These are phyloP conservation scores for Aleiodes testaceus DNA, from an alignment of 2,888 invertebrate species.

Conservation along the genomic window DNA sequence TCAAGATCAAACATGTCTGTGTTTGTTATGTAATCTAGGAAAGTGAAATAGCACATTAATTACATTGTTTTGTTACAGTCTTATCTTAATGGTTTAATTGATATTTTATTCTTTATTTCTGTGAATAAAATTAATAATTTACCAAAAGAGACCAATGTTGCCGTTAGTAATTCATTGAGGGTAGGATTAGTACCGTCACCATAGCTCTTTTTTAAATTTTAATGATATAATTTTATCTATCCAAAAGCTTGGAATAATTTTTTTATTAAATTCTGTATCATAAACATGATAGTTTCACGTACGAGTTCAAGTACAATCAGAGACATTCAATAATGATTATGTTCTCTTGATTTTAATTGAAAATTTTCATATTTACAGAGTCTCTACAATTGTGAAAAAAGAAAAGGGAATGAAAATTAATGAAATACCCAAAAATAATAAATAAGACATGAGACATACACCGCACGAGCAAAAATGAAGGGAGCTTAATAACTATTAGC, in stretches of 20 bases:
- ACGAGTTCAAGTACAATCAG: too few relatives aligned
- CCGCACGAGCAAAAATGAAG: constrained; percentile 71
- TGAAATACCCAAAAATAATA: constrained; percentile 56
- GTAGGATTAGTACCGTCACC: constrained; percentile 71
- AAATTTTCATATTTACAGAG: constrained; percentile 46
- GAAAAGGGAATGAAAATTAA: constrained; percentile 55
- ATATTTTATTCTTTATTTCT: constrained; percentile 14
- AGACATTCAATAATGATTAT: not conserved
- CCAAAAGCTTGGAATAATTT: constrained; percentile 56
- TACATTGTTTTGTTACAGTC: constrained; percentile 20
- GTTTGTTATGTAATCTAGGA: constrained; percentile 85
- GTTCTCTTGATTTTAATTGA: not conserved
- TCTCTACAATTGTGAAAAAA: constrained; percentile 47
- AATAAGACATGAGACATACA: constrained; percentile 73
- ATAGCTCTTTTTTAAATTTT: constrained; percentile 57
- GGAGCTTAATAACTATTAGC: constrained; percentile 65
- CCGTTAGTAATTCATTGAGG: constrained; percentile 69
- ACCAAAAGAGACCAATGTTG: constrained; percentile 68
- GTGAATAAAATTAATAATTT: constrained; percentile 54
- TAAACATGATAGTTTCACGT: too few relatives aligned
- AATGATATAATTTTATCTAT: constrained; percentile 39
- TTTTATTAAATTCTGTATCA: constrained; percentile 41
- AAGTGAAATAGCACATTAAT: constrained; percentile 57
- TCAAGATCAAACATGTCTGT: constrained; percentile 92
- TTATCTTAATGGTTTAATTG: not conserved